phyloP scores from a whole-genome alignment of 1,140 invertebrate species.

The Fopius arisanus region DNA sequence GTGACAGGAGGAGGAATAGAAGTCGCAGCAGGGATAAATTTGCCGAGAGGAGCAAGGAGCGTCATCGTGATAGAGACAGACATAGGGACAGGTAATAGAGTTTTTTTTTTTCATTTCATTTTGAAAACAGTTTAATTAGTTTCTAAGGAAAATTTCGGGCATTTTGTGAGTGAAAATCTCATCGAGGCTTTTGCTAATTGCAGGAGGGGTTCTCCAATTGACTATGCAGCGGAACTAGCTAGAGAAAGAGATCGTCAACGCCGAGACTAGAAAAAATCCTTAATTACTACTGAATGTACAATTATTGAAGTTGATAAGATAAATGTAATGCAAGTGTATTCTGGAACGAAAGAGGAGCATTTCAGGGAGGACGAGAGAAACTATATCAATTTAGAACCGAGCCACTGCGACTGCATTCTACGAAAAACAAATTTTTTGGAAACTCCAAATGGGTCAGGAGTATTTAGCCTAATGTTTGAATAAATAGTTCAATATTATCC shows the following conservation, averaged over 20 bases:
- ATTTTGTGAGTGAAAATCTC: background rate
- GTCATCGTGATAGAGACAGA: slow-evolving; percentile 51
- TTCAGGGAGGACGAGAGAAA: slow-evolving; percentile 7
- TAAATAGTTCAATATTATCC: slow-evolving; percentile 41
- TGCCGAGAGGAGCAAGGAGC: slow-evolving; percentile 53
- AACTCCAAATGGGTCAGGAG: slow-evolving; percentile 22
- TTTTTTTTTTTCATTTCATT: background rate
- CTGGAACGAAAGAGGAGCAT: slow-evolving; percentile 20
- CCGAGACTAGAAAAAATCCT: slow-evolving; percentile 44
- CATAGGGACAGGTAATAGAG: slow-evolving; percentile 52
- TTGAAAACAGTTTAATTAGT: slow-evolving; percentile 5
- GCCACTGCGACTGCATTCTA: slow-evolving; percentile 41
- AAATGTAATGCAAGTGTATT: slow-evolving; percentile 46
- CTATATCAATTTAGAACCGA: slow-evolving; percentile 44
- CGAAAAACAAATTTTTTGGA: background rate
- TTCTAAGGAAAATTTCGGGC: background rate
- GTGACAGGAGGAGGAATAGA: slow-evolving; percentile 53
- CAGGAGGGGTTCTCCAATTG: slow-evolving; percentile 57
- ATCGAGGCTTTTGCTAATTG: slow-evolving; percentile 24
- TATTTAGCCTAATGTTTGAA: slow-evolving; percentile 45
- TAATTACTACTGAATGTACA: slow-evolving; percentile 31
- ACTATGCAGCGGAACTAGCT: slow-evolving; percentile 60
- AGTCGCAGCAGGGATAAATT: slow-evolving; percentile 59
- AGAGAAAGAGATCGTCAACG: slow-evolving; percentile 61
- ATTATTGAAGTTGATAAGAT: slow-evolving; percentile 35